Evolutionary conservation across 2,113 vertebrate genomes (phyloP), one percentile per base, ranked within the genome.

Genomic region (Symphodus melops): DNA sequence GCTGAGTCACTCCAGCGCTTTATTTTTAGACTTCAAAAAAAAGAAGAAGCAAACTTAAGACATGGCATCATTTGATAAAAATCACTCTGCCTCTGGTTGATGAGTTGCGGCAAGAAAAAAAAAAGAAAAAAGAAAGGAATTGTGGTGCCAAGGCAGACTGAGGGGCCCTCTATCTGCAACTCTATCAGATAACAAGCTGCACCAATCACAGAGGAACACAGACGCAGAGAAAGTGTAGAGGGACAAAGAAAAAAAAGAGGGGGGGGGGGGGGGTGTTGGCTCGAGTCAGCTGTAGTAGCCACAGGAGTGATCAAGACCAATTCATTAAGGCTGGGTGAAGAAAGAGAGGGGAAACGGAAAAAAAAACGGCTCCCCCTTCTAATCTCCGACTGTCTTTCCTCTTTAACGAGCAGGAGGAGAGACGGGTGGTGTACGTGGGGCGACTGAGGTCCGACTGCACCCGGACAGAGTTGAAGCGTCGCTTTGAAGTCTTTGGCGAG

Each of bases 401-500:
- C 70, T 84, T 51, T 87, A 86, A 83, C 86, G 76, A 89, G 89
- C 87, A 99, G 98, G 98, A 99, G 90, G 98, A 99, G 94, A 96
- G 88, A 74, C 96, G 98, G 87, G 96, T 97, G 93, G 96, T 99
- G 93, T 99, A 98, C 89, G 94, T 99, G 84, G 97, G 96, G 76
- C 96, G 97, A 94, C 96, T 99, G 93, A 95, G 95, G 92, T 91
- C 96, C 88, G 95, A 96, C 92, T 97, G 95, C 84, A 98, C 95
- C 83, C 95, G 96, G 84, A 95, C 95, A 20, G 98, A 99, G 94
- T 93, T 99, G 93, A 97, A 95, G 93, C 94, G 95, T 80, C 98
- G 97, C 82, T 99, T 99, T 96, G 96, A 98, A 96, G 96, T 98
- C 94, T 99, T 99, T 88, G 98, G 98, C 88, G 97, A 99, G 96